These are phyloP conservation scores for Microctenopoma stevenorrisi DNA, from an alignment of 2,797 vertebrate genomes.

Conservation along the genomic window DNA sequence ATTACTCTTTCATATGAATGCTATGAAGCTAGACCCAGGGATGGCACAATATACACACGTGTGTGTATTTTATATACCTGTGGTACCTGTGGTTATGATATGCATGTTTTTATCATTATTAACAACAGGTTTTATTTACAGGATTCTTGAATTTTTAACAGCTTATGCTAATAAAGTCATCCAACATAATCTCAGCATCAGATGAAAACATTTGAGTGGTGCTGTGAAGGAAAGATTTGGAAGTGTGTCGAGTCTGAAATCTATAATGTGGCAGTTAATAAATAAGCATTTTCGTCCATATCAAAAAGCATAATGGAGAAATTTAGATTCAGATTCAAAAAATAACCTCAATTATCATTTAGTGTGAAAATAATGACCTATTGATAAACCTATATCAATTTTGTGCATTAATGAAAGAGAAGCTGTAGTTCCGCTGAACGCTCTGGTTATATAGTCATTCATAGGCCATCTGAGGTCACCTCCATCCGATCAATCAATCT, in stretches of 20 bases:
- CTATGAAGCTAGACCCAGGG: no score
- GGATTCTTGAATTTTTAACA: background rate
- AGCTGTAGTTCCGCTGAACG: constrained; percentile 41
- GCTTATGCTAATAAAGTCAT: background rate
- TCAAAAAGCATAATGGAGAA: constrained; percentile 14
- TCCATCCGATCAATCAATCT: constrained; percentile 42
- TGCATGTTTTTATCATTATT: no score
- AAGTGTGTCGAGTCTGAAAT: background rate
- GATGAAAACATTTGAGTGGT: background rate
- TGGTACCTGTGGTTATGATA: no score
- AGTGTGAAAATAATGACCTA: constrained; percentile 14
- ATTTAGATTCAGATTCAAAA: constrained; percentile 27
- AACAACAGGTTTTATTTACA: no score
- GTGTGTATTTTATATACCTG: no score
- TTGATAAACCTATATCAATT: background rate
- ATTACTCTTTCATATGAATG: no score
- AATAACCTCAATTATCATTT: constrained; percentile 27
- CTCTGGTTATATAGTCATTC: constrained; percentile 46
- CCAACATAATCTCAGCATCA: constrained; percentile 1
- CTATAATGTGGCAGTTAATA: background rate
- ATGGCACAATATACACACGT: no score
- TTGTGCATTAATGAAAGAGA: constrained; percentile 20
- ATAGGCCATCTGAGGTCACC: constrained; percentile 57
- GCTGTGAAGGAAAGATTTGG: background rate
- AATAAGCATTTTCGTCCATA: background rate